Percentiles rank a stretch among this genome's conserved stretches.
Evolutionary conservation across 35 echinoderm and acorn worm genomes (phyloP).

Genomic region (Hemicentrotus pulcherrimus): DNA sequence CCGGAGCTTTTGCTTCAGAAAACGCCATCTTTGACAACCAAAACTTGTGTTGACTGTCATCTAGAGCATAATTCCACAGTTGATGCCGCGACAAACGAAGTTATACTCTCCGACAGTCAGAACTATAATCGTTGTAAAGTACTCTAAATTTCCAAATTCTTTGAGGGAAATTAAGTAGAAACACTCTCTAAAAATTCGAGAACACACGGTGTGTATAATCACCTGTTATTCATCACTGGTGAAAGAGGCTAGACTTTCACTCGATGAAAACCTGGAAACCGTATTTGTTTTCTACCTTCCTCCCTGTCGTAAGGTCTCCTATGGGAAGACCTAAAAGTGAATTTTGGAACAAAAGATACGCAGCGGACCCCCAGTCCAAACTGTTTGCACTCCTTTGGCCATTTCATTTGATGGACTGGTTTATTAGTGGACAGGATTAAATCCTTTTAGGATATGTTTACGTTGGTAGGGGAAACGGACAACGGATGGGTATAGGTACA

Average conservation of each 20-base stretch:
- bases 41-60: background rate
- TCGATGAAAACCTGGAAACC: background rate
- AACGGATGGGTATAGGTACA: background rate
- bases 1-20: background rate
- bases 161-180: no score
- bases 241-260: background rate
- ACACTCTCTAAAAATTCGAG: no score
- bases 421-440: background rate
- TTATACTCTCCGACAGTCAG: background rate
- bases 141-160: background rate
- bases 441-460: constrained; percentile 15
- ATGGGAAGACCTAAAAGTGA: background rate
- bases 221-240: background rate
- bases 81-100: background rate
- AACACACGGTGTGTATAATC: background rate
- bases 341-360: background rate
- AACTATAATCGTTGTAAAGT: background rate
- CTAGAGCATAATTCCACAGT: background rate
- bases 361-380: background rate
- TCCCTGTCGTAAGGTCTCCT: background rate
- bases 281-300: background rate
- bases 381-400: background rate
- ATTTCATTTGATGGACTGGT: constrained; percentile 1
- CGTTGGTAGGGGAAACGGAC: constrained; percentile 23
- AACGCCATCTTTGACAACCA: background rate